phyloP scores from a whole-genome alignment of 2,797 vertebrate genomes.

The Manis pentadactyla region DNA sequence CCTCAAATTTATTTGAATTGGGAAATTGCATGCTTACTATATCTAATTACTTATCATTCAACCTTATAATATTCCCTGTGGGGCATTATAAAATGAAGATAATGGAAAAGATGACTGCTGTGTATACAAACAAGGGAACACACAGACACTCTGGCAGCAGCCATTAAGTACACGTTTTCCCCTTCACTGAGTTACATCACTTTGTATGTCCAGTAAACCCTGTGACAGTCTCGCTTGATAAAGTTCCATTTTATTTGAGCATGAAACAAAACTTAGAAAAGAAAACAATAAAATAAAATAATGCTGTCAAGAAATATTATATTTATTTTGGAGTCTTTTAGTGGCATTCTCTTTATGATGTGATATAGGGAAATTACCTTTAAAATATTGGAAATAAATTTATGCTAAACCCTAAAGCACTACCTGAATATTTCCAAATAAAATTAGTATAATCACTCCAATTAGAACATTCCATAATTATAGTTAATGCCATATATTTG shows the following conservation, averaged over 20 bases:
- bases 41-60: conserved; percentile 41
- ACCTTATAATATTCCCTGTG: background rate
- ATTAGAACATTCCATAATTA: conserved; percentile 60
- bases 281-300: conserved; percentile 43
- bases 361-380: background rate
- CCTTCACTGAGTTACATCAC: conserved; percentile 8
- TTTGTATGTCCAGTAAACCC: conserved; percentile 40
- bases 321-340: background rate
- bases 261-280: conserved; percentile 45
- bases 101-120: background rate
- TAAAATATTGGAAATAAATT: conserved; percentile 14
- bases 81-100: background rate
- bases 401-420: conserved; percentile 39
- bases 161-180: conserved; percentile 24
- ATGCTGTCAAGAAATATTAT: conserved; percentile 3
- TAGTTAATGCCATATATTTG: background rate
- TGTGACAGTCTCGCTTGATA: conserved; percentile 26
- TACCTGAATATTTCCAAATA: background rate
- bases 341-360: background rate
- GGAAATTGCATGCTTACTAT: background rate
- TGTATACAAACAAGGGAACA: background rate
- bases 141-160: background rate
- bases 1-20: background rate
- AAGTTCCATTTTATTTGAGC: conserved; percentile 29
- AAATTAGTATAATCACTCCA: background rate